Conservation (phyloP, 64 coral and sea anemone species). For the Montipora foliosa region DNA sequence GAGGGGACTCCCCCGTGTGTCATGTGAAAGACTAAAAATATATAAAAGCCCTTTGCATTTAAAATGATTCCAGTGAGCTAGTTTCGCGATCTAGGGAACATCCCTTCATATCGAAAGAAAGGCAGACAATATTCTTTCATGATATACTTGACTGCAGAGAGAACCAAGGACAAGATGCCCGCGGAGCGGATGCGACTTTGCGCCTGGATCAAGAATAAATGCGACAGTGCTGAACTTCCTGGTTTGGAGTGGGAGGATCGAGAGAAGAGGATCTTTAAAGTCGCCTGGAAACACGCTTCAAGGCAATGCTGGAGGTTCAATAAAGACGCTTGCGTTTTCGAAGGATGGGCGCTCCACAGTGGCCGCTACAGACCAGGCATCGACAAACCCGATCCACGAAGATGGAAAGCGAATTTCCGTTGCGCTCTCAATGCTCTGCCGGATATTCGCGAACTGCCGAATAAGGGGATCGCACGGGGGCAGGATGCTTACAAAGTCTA, state of each 20-base stretch:
- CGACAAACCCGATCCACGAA: slow-evolving; percentile 74
- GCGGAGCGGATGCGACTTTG: slow-evolving; percentile 78
- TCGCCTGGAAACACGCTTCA: slow-evolving; percentile 93
- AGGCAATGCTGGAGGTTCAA: slow-evolving; percentile 72
- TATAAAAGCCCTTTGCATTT: neutral
- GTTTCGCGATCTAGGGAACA: neutral
- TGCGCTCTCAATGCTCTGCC: slow-evolving; percentile 89
- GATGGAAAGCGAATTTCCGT: slow-evolving; percentile 94
- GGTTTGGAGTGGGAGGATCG: slow-evolving; percentile 80
- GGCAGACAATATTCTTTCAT: neutral
- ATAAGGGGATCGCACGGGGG: slow-evolving; percentile 51
- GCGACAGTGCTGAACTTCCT: slow-evolving; percentile 58
- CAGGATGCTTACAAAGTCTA: slow-evolving; percentile 87
- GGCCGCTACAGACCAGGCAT: slow-evolving; percentile 64
- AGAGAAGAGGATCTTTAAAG: slow-evolving; percentile 74
- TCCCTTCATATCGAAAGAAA: neutral
- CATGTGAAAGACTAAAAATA: slow-evolving; percentile 5
- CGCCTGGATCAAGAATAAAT: slow-evolving; percentile 73
- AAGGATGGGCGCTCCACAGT: slow-evolving; percentile 80
- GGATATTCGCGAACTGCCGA: slow-evolving; percentile 74
- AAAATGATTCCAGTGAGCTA: neutral
- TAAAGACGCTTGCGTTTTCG: slow-evolving; percentile 87
- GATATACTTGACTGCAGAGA: neutral
- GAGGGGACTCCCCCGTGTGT: slow-evolving; percentile 19
- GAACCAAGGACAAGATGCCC: slow-evolving; percentile 23